Conservation (phyloP, 2,888 invertebrate genomes). For the Torymus aiolomorphi region DNA sequence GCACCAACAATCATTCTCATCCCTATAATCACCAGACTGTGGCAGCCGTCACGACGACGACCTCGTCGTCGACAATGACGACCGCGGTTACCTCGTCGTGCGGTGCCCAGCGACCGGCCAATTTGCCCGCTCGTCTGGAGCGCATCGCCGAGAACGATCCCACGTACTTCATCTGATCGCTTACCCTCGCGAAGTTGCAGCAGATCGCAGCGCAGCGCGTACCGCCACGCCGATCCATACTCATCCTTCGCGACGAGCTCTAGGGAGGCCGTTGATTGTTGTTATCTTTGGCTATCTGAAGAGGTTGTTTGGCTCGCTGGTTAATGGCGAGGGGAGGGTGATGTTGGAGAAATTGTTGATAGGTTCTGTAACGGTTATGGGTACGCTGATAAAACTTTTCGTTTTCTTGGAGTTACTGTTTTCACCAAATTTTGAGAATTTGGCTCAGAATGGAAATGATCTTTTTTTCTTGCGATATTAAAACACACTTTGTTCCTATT, state of each 20-base stretch:
- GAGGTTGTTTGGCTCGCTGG: not conserved
- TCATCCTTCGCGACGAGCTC: slow-evolving; percentile 54
- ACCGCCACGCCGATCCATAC: slow-evolving; percentile 51
- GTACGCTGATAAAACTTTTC: too few relatives aligned
- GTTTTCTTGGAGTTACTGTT: too few relatives aligned
- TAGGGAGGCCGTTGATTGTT: not conserved
- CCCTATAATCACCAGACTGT: too few relatives aligned
- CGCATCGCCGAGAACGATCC: slow-evolving; percentile 71
- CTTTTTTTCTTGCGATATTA: too few relatives aligned
- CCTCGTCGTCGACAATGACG: slow-evolving; percentile 43
- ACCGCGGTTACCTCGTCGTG: slow-evolving; percentile 22
- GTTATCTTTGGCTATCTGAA: not conserved
- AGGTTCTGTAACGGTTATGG: too few relatives aligned
- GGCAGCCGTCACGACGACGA: slow-evolving; percentile 6
- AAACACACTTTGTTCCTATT: too few relatives aligned
- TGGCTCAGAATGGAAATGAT: too few relatives aligned
- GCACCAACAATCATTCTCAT: not conserved
- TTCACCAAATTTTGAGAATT: too few relatives aligned
- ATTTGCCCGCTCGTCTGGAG: slow-evolving; percentile 68
- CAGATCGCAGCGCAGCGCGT: slow-evolving; percentile 55
- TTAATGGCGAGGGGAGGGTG: not conserved
- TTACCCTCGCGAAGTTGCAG: slow-evolving; percentile 56
- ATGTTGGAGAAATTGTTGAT: too few relatives aligned
- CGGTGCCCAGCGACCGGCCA: slow-evolving; percentile 64
- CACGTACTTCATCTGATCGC: slow-evolving; percentile 69